Evolutionary conservation across 2,888 invertebrate species (phyloP), one percentile per base, ranked within the genome.

Genomic region (Vandiemenella viatica): DNA sequence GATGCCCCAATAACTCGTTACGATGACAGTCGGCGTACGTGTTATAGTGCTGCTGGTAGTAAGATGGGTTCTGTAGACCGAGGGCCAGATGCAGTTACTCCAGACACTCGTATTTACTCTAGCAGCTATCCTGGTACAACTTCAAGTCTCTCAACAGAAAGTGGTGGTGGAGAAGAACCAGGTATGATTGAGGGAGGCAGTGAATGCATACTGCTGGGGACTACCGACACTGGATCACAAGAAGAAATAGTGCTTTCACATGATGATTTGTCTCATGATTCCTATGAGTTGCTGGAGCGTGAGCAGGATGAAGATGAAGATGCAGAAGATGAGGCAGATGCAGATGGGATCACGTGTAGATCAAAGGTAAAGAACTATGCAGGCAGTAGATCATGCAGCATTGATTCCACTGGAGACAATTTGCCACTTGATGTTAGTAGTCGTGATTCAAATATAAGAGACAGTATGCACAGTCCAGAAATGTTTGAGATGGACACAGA

Each of bases 191-290:
- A 72, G 42, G 72, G 73, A 51, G 80, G 78, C 55, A 60, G 58
- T 45, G 58, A 58, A 16, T 52, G 58, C 16, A 58, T 59, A 20
- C 56, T 61, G 16, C 43, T 53, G 41, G 48, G 50, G 6, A 56
- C 60, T 41, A 55, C 50, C 5, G 55, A 58, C 18, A 48, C 50
- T 18, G 55, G 59, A 40, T 59, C 59, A 5, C 54, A 58, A n/a
- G 59, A 60, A 38, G 58, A 58, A 40, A 56, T 58, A 15, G 53
- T 52, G 18, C 49, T 57, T 17, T 87, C 87, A 8, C 87, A 87
- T 64, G 88, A 88, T 63, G 88, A 89, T 67, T 69, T 88, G 22
- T 86, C 88, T 23, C 88, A 89, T 64, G 89, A 89, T 64, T 88
- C 87, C 59, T 89, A 89, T 65, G 89, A 89, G 64, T 67, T 89